phyloP scores from a whole-genome alignment of 2,797 vertebrate genomes.

The Helostoma temminkii region DNA sequence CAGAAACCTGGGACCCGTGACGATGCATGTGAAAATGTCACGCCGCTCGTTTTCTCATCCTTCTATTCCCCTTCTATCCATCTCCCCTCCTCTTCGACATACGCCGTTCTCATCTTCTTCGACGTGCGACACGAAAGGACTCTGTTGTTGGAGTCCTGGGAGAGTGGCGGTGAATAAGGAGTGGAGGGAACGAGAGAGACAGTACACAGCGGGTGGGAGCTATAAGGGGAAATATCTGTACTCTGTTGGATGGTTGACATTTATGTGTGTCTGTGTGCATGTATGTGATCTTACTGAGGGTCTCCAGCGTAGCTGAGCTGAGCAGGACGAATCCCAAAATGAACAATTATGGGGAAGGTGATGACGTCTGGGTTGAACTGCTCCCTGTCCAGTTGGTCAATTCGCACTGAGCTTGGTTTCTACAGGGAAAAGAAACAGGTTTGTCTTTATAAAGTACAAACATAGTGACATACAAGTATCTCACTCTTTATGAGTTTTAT shows the following conservation, averaged over 20 bases:
- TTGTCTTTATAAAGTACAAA: constrained; percentile 7
- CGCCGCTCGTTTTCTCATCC: constrained; percentile 51
- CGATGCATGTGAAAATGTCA: constrained; percentile 78
- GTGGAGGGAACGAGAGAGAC: constrained; percentile 14
- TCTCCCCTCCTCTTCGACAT: constrained; percentile 26
- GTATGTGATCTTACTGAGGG: constrained; percentile 91
- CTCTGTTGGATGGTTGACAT: constrained; percentile 18
- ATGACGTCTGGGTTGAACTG: constrained; percentile 99
- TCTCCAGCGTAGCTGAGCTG: constrained; percentile 99
- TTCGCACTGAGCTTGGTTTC: constrained; percentile 99
- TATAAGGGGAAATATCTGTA: background rate
- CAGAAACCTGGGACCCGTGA: constrained; percentile 68
- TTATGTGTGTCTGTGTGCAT: background rate
- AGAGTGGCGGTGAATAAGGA: constrained; percentile 39
- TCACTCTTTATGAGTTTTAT: too few relatives aligned
- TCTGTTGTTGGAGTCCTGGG: constrained; percentile 28
- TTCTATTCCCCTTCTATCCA: constrained; percentile 22
- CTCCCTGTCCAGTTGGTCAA: constrained; percentile 98
- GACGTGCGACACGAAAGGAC: background rate
- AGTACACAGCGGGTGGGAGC: background rate
- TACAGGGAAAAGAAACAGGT: constrained; percentile 55
- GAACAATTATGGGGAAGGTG: constrained; percentile 99
- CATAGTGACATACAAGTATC: background rate
- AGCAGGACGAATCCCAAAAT: constrained; percentile 97
- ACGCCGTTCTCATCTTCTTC: constrained; percentile 25